Percentiles rank a stretch among this genome's conserved stretches.
These are phyloP conservation scores for Bradypodion pumilum DNA, from an alignment of 2,797 vertebrate species.

Conservation along the genomic window DNA sequence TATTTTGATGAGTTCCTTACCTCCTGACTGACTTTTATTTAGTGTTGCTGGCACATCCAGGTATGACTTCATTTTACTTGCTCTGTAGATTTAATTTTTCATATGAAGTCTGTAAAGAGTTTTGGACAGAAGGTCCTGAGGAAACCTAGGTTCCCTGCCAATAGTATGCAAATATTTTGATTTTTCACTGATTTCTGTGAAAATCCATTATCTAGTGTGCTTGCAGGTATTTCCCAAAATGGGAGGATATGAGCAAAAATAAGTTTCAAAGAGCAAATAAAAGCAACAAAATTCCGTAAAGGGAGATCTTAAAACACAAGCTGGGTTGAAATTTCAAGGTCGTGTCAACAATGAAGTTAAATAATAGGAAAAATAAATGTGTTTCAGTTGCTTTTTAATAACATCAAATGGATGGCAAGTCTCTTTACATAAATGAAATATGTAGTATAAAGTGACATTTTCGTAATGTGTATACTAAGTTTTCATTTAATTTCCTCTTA, in stretches of 20 bases:
- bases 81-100: background rate
- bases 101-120: background rate
- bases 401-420: background rate
- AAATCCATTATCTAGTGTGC: background rate
- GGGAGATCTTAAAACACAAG: background rate
- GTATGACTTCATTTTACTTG: conserved; percentile 38
- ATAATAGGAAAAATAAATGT: background rate
- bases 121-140: conserved; percentile 25
- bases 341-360: background rate
- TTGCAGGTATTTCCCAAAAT: conserved; percentile 2
- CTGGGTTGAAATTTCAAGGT: background rate
- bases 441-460: background rate
- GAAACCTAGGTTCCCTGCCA: background rate
- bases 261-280: background rate
- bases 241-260: background rate
- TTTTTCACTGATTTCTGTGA: conserved; percentile 25
- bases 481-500: background rate
- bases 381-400: background rate
- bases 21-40: conserved; percentile 61
- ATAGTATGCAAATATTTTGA: conserved; percentile 12
- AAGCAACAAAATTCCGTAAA: background rate
- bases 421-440: background rate
- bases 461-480: background rate
- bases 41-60: conserved; percentile 61
- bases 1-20: conserved; percentile 56